Evolutionary conservation across 2,113 vertebrate species (phyloP), one percentile per base, ranked within the genome.

Genomic region (Cavia aperea): DNA sequence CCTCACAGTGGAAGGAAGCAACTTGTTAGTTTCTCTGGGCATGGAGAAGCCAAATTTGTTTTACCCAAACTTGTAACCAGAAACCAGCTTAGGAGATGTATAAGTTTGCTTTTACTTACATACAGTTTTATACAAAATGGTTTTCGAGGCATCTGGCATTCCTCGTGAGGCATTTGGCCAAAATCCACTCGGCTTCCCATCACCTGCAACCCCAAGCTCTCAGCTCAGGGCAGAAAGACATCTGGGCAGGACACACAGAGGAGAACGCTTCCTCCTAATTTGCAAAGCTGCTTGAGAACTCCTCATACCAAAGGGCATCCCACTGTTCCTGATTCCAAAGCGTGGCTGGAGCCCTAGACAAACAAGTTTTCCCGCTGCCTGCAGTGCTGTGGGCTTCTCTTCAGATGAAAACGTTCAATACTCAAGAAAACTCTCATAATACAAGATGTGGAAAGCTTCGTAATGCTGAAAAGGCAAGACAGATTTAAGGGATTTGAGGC

Each of bases 401-500:
- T 78, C 91, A 86, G 46, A 95, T 56, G 75, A 92, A 90, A 94
- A 86, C 54, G 68, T 78, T 24, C 33, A 94, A 65, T 36, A 33
- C 72, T 73, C 75, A 19, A 92, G 88, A 94, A 92, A 77, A 85
- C 46, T 86, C 84, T 85, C 14, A 54, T 85, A 81, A 94, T 62
- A 68, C 75, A 65, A 73, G 83, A 94, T 94, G 60, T 87, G 81
- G 72, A 75, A 93, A 87, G 77, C 46, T 63, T 89, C 66, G 15
- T 88, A 92, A 93, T 86, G 62, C 87, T 93, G 62, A 60, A 46
- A 94, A 92, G 84, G 81, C 49, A 89, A 95, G 81, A 81, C 15
- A 90, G 78, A 90, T 92, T 89, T 90, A 85, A 93, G 89, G 77
- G 87, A 95, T 75, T 36, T 94, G 78, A 63, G 81, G 90, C 95